Evolutionary conservation across 1,140 invertebrate species (phyloP).

Genomic region (Metaphire vulgaris): DNA sequence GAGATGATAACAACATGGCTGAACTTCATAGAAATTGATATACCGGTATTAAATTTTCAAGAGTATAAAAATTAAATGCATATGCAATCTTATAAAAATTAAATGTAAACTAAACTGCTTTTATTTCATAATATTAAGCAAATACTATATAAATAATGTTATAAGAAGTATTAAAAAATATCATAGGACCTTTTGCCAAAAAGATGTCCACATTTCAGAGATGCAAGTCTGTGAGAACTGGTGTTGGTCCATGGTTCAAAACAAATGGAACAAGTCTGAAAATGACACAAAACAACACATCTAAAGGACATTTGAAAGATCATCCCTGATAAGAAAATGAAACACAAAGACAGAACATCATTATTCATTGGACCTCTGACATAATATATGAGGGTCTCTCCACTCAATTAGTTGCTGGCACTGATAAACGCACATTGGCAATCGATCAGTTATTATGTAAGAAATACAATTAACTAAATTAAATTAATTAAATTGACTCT

Average conservation of each 20-base stretch:
- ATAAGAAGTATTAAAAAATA: background rate
- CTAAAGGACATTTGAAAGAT: background rate
- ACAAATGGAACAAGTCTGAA: constrained; percentile 74
- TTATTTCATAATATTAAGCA: background rate
- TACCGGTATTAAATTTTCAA: background rate
- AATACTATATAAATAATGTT: background rate
- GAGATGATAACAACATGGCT: background rate
- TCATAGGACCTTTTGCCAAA: constrained; percentile 63
- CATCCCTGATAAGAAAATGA: background rate
- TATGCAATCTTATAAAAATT: background rate
- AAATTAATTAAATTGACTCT: too few relatives aligned
- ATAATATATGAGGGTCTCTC: too few relatives aligned
- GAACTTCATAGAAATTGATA: background rate
- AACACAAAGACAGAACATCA: background rate
- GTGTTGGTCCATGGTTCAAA: constrained; percentile 75
- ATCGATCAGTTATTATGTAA: background rate
- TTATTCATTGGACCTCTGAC: too few relatives aligned
- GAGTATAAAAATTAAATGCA: background rate
- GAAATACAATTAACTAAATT: background rate
- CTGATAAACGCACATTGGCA: too few relatives aligned
- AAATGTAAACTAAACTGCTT: background rate
- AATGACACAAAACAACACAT: constrained; percentile 11
- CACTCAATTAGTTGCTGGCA: too few relatives aligned
- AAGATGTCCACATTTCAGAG: constrained; percentile 80
- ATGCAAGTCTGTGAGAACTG: constrained; percentile 73